Evolutionary conservation across 2,113 vertebrate genomes (phyloP).

Genomic region (Anhinga anhinga): DNA sequence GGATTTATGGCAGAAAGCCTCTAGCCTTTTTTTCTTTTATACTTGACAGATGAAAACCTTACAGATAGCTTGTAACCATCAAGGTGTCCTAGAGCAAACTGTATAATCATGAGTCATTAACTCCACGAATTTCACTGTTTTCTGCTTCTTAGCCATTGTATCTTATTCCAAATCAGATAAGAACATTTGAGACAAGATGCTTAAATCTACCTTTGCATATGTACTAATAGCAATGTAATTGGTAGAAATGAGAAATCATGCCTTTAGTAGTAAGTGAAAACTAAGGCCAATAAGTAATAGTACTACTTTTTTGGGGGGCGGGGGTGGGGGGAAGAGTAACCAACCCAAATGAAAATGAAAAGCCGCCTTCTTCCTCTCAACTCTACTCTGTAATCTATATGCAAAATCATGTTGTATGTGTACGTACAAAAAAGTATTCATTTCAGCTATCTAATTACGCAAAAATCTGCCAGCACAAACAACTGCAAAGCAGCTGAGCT

Average conservation of each 20-base stretch:
- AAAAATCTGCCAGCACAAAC: constrained; percentile 39
- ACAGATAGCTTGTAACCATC: neutral
- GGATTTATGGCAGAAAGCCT: neutral
- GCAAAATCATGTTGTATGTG: neutral
- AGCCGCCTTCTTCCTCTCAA: neutral
- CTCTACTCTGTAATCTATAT: neutral
- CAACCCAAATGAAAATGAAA: neutral
- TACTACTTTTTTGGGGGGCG: too few relatives aligned
- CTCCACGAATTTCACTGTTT: neutral
- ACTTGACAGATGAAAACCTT: neutral
- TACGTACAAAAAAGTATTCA: constrained; percentile 17
- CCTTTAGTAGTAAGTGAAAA: neutral
- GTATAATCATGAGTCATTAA: neutral
- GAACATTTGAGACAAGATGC: neutral
- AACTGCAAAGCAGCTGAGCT: constrained; percentile 56
- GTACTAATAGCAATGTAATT: neutral
- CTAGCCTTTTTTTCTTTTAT: neutral
- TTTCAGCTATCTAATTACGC: constrained; percentile 52
- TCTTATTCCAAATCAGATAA: neutral
- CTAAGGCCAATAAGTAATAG: neutral
- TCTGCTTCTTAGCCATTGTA: neutral
- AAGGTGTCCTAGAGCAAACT: neutral
- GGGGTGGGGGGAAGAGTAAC: neutral
- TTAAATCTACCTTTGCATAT: neutral
- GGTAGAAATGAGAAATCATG: neutral